Base-by-base conservation (phyloP, 2,888 invertebrate species). In the Mimas tiliae region DNA sequence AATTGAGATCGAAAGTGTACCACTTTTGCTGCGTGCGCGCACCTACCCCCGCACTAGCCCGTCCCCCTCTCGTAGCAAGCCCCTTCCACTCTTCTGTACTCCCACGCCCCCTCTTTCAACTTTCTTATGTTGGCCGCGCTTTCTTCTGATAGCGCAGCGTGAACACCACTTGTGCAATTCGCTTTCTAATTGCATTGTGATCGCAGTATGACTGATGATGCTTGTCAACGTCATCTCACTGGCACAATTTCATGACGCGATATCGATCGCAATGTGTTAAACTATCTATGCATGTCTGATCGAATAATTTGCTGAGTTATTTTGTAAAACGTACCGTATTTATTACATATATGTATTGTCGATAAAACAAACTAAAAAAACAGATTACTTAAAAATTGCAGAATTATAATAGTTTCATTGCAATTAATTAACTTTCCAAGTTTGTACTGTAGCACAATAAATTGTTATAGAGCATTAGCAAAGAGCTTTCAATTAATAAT, bases 121-220 rank as follows among this genome's bases (percentile, higher is more conserved):
- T 93, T 92, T 93, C 91, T 86, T 91, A 84, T 85, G 87, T 81
- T 82, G 83, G 86, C 83, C 86, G 87, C 90, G 91, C 92, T 93
- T 93, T 93, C 93, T 91, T 92, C 86, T 87, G 84, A 84, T 85
- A 80, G 75, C 75, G 68, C 70, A 72, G 77, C 58, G 58, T 77
- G 73, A 84, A 76, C 81, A 78, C 75, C 84, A 85, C 88, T 90
- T 90, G 88, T 89, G 89, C 88, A 92, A 90, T 89, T 90, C 90
- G 85, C 93, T 93, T 93, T 93, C 93, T 92, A 93, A 92, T 91
- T 90, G 91, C 89, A 93, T 91, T 91, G 88, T 91, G 87, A 91
- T 89, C 85, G 85, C 86, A 85, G 74, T 85, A 83, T 86, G 84
- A 84, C 81, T 85, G 85, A 86, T 80, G 82, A 82, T 80, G 82